phyloP scores from a whole-genome alignment of 2,888 invertebrate species.

The Matsumyia berberina region DNA sequence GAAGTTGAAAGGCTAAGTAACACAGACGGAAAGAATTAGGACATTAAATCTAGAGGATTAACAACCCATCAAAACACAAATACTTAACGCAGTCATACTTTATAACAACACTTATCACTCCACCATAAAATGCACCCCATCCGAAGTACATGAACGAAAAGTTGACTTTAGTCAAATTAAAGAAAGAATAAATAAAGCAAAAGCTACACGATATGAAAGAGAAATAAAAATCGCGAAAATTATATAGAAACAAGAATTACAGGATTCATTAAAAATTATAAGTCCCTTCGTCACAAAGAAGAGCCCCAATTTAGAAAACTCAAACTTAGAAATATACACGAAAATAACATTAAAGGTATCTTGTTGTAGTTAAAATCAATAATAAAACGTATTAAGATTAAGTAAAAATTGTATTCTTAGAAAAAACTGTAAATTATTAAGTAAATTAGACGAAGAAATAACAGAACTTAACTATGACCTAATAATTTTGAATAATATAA shows the following conservation, averaged over 20 bases:
- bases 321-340: neutral
- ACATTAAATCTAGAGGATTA: slow-evolving; percentile 13
- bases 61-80: slow-evolving; percentile 3
- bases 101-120: slow-evolving; percentile 3
- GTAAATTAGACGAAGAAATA: slow-evolving; percentile 26
- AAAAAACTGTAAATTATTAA: neutral
- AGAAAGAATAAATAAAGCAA: slow-evolving; percentile 19
- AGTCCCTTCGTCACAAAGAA: slow-evolving; percentile 23
- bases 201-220: slow-evolving; percentile 3
- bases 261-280: slow-evolving; percentile 7
- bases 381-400: slow-evolving; percentile 8
- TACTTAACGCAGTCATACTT: slow-evolving; percentile 10
- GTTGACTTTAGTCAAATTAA: slow-evolving; percentile 5
- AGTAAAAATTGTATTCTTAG: slow-evolving; percentile 7
- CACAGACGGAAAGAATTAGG: slow-evolving; percentile 5
- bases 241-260: slow-evolving; percentile 12
- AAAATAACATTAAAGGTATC: slow-evolving; percentile 5
- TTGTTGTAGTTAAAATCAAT: neutral
- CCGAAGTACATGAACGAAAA: slow-evolving; percentile 7
- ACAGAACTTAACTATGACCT: slow-evolving; percentile 21
- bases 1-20: slow-evolving; percentile 7
- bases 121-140: slow-evolving; percentile 1
- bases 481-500: slow-evolving; percentile 33
- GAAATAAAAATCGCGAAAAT: neutral
- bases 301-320: slow-evolving; percentile 3